Evolutionary conservation across 2,797 vertebrate species (phyloP), one percentile per base, ranked within the genome.

Genomic region (Spinibarbus caldwelli): DNA sequence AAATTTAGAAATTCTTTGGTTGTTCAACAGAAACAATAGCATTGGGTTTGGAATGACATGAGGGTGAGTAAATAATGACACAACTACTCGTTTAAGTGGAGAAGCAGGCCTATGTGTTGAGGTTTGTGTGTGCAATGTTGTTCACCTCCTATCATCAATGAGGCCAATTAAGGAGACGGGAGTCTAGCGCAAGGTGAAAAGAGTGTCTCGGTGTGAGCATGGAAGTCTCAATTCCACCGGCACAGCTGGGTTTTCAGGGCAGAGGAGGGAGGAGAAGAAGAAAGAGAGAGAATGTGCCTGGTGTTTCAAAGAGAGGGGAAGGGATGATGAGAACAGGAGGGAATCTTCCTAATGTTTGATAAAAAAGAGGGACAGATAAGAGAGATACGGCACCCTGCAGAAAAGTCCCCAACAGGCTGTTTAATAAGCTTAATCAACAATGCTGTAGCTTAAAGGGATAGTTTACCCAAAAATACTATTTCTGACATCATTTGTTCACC

Each of bases 151-250:
- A 91, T 88, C 88, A 90, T 82, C 34, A 43, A 76, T 87, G 86
- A 76, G 83, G 82, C 87, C 52, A 90, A 90, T 92, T 90, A 91
- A 86, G 67, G 83, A 68, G 87, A 89, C 79, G 43, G 79, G 77
- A 92, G 91, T 89, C 59, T 83, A 49, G 64, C 14, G 85, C 77
- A 85, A 83, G 87, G 90, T 64, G 43, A 86, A 85, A 84, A 47
- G 52, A 88, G 87, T 73, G 43, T 68, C 43, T 67, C 43, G 8
- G 43, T 80, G 21, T 52, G n/a, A n/a, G 64, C 45, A 23, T 52
- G 64, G 78, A 81, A 41, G 79, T 71, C 79, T 81, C 66, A 41
- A 81, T 71, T 81, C 23, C 80, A 88, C 82, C 38, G 29, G 57
- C 80, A 88, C 90, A 91, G 49, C 54, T 47, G 45, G 67, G 29